Evolutionary conservation across 2,797 vertebrate species (phyloP), one percentile per base, ranked within the genome.

Genomic region (Coregonus suidteri): DNA sequence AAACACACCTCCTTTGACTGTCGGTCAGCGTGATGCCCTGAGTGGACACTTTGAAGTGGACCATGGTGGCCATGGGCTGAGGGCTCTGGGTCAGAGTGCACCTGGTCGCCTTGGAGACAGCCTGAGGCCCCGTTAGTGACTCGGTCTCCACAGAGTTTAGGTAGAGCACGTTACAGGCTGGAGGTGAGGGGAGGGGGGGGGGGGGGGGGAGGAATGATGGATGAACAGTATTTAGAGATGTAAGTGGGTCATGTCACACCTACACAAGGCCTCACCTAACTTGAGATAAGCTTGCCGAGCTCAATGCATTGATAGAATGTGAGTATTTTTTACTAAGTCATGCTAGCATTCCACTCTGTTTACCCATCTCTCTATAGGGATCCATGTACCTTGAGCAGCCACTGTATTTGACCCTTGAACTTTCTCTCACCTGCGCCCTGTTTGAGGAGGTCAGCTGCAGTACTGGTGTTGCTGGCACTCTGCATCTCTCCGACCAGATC

Each of bases 31-130:
- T 98, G 83, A 98, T 96, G 77, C 97, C 97, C 87, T 96, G 95
- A 77, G 94, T 88, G 0, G 97, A 97, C 87, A 97, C 97, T 92
- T 98, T 98, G 90, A 98, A 98, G 90, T 98, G 97, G 82, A 97
- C 96, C 71, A 94, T 68, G 0, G 95, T 95, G 71, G 96, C 93
- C 0, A 87, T 86, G 0, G 96, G 93, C 69, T 88, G 92, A 4
- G 95, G 94, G 54, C 85, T 95, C 84, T 95, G 91, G 79, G 91
- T 90, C 90, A 96, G 85, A 64, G 95, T 96, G 69, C 92, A 94
- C 54, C 94, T 95, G 73, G 95, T 94, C 72, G 97, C 96, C 86
- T 94, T 96, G 85, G 96, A 95, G 87, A 98, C 89, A 0, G 97
- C 96, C 79, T 98, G 95, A 0, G 97, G 97, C 31, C 97, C 97